Conservation (phyloP, 2,797 vertebrate species). For the Cirrhinus mrigala region DNA sequence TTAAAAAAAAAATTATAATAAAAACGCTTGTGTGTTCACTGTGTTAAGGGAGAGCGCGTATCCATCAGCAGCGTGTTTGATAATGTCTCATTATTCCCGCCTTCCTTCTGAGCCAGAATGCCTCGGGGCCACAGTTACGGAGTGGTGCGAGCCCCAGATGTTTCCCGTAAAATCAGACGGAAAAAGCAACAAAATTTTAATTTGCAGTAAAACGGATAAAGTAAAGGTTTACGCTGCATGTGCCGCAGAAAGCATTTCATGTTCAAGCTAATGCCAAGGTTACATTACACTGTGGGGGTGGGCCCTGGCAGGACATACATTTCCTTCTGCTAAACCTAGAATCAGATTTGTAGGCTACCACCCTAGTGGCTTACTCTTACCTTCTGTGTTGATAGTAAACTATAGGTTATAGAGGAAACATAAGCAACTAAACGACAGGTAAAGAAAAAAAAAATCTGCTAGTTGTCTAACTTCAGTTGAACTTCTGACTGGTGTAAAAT, state of each 20-base stretch:
- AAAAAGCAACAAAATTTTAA: slow-evolving; percentile 87
- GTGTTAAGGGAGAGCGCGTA: slow-evolving; percentile 58
- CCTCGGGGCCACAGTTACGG: slow-evolving; percentile 75
- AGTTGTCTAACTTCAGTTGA: neutral
- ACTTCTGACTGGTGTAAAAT: neutral
- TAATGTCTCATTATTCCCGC: slow-evolving; percentile 80
- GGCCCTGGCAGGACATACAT: slow-evolving; percentile 55
- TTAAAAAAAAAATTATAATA: neutral
- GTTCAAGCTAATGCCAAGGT: slow-evolving; percentile 70
- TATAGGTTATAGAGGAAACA: slow-evolving; percentile 6
- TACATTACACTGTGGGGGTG: slow-evolving; percentile 60
- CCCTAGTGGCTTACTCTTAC: slow-evolving; percentile 13
- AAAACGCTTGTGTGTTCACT: neutral
- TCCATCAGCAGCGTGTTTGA: slow-evolving; percentile 73
- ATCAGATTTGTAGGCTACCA: slow-evolving; percentile 66
- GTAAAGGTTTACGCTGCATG: slow-evolving; percentile 77
- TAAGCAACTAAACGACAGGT: neutral
- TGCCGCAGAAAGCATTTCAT: slow-evolving; percentile 72
- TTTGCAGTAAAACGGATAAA: slow-evolving; percentile 84
- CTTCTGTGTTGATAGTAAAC: slow-evolving; percentile 18
- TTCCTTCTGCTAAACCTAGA: slow-evolving; percentile 49
- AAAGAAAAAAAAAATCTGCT: neutral
- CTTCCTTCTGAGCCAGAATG: slow-evolving; percentile 64
- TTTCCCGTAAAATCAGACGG: slow-evolving; percentile 86
- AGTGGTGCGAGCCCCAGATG: slow-evolving; percentile 79